A percentile compares a stretch with the other conserved stretches of the same genome.
phyloP scores from a whole-genome alignment of 64 coral and sea anemone genomes.

The Exaiptasia diaphana region DNA sequence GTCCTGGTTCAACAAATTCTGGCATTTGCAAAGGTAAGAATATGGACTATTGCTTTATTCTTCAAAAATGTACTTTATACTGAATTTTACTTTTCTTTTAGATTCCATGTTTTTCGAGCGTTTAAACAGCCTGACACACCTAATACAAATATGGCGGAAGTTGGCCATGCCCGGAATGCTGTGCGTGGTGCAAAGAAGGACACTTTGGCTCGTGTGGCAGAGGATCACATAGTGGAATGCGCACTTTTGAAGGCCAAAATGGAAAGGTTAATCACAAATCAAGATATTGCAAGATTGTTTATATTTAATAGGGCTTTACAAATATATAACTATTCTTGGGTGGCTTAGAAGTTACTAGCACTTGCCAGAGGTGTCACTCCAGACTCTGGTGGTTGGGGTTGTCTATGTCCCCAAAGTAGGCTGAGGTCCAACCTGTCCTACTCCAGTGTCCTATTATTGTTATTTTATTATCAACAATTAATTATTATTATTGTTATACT shows the following conservation, averaged over 20 bases:
- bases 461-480: neutral
- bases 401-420: constrained; percentile 6
- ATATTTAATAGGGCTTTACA: too few relatives aligned
- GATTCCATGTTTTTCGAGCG: constrained; percentile 44
- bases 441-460: constrained; percentile 29
- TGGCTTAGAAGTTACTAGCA: constrained; percentile 21
- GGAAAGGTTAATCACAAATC: constrained; percentile 20
- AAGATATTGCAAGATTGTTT: too few relatives aligned
- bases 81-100: neutral
- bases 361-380: constrained; percentile 35
- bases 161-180: constrained; percentile 41
- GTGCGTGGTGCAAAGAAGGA: constrained; percentile 43
- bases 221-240: constrained; percentile 35
- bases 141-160: constrained; percentile 59
- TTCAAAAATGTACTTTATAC: neutral
- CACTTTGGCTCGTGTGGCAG: constrained; percentile 4
- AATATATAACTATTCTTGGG: too few relatives aligned
- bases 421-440: constrained; percentile 29
- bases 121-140: constrained; percentile 11
- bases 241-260: constrained; percentile 36
- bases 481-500: neutral
- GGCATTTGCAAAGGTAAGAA: constrained; percentile 6
- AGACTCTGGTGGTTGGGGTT: constrained; percentile 34
- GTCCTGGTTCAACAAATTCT: neutral
- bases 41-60: neutral